Conservation (phyloP, 2,888 invertebrate genomes). For the Sclerodermus sp. region DNA sequence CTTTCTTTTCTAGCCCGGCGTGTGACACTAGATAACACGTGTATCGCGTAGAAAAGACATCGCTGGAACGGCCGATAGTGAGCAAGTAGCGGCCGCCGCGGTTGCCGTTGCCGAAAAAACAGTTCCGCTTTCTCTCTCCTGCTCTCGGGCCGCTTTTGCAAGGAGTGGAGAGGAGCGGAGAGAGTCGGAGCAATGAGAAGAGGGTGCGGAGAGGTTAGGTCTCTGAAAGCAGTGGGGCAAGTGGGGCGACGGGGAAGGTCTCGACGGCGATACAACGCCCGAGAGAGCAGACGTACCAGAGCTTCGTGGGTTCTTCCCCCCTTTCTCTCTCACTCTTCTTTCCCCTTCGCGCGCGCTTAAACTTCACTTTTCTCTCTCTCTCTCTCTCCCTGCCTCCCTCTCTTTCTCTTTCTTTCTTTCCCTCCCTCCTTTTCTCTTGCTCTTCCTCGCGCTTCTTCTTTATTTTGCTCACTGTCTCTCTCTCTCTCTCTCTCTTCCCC, state of each 20-base stretch:
- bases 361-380: constrained; percentile 4
- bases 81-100: too few species aligned
- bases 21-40: too few species aligned
- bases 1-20: too few species aligned
- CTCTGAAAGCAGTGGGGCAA: neutral
- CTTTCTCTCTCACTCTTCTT: constrained; percentile 1
- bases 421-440: constrained; percentile 1
- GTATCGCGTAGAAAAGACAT: too few species aligned
- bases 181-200: neutral
- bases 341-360: neutral
- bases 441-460: neutral
- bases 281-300: too few species aligned
- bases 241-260: neutral
- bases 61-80: too few species aligned
- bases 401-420: constrained; percentile 1
- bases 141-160: constrained; percentile 5
- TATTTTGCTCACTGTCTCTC: neutral
- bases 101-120: too few species aligned
- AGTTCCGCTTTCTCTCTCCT: constrained; percentile 9
- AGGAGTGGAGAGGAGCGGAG: neutral
- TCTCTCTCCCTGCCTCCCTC: constrained; percentile 1
- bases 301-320: neutral
- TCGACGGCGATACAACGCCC: too few species aligned
- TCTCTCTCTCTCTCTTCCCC: constrained; percentile 4
- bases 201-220: constrained; percentile 7